Evolutionary conservation across 2,888 invertebrate genomes (phyloP).

Genomic region (Ptilodon capucinus): DNA sequence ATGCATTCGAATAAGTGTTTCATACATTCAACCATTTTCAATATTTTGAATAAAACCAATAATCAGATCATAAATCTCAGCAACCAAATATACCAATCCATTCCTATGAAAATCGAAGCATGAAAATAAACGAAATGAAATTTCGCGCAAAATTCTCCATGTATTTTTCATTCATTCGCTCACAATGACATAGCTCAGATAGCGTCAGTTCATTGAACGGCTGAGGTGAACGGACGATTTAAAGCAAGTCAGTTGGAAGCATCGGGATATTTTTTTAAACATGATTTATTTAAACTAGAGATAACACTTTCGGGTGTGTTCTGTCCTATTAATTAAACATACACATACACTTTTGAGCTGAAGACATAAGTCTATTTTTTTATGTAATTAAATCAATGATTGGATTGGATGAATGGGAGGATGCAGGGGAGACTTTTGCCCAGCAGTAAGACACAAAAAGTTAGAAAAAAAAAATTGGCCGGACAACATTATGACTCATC

Average conservation of each 20-base stretch:
- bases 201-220: slow-evolving; percentile 36
- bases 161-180: slow-evolving; percentile 31
- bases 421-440: no score
- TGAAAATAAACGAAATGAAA: slow-evolving; percentile 11
- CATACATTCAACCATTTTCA: no score
- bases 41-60: no score
- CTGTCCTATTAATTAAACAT: background rate
- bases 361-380: no score
- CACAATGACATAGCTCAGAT: slow-evolving; percentile 26
- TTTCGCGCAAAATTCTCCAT: slow-evolving; percentile 16
- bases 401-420: no score
- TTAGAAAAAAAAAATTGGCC: no score
- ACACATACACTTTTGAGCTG: no score
- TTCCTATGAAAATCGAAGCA: background rate
- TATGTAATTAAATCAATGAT: no score
- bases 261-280: slow-evolving; percentile 23
- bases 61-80: background rate
- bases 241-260: slow-evolving; percentile 28
- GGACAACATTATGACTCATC: no score
- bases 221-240: slow-evolving; percentile 32
- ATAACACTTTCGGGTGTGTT: background rate
- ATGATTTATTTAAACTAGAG: slow-evolving; percentile 10
- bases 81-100: background rate
- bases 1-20: no score
- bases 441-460: no score